Conservation (phyloP, 1,140 invertebrate genomes). For the Platyura marginata region DNA sequence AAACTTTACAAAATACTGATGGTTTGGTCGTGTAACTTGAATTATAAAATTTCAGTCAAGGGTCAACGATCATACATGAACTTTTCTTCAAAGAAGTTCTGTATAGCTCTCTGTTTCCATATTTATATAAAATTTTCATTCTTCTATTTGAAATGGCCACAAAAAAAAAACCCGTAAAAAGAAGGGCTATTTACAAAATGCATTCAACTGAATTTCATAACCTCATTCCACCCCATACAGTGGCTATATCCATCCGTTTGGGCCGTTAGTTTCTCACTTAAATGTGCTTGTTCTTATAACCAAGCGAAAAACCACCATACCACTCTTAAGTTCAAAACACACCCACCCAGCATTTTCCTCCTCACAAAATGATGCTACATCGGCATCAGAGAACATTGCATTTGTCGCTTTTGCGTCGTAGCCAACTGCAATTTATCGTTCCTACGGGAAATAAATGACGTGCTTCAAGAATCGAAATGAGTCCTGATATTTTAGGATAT, state of each 20-base stretch:
- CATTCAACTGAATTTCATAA: background rate
- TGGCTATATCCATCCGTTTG: background rate
- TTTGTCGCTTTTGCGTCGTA: background rate
- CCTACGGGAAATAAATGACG: conserved; percentile 5
- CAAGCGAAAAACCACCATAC: background rate
- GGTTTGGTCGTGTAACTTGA: too few species aligned
- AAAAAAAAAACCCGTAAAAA: too few species aligned
- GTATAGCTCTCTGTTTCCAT: too few species aligned
- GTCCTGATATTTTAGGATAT: conserved; percentile 1
- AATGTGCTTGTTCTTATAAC: background rate
- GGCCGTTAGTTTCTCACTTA: background rate
- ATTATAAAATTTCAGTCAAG: too few species aligned
- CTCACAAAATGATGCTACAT: background rate
- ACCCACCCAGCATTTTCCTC: too few species aligned
- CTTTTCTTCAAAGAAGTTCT: too few species aligned
- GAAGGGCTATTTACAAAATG: background rate
- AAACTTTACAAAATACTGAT: too few species aligned
- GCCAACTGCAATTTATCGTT: conserved; percentile 5
- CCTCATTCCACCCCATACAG: background rate
- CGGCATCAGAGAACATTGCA: background rate
- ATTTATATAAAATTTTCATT: too few species aligned
- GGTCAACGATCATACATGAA: too few species aligned
- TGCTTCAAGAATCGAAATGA: conserved; percentile 4
- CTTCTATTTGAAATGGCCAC: too few species aligned
- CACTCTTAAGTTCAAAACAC: background rate